Percentiles rank a stretch among this genome's conserved stretches.
Evolutionary conservation across 2,797 vertebrate genomes (phyloP).

Genomic region (Brachymystax lenok): DNA sequence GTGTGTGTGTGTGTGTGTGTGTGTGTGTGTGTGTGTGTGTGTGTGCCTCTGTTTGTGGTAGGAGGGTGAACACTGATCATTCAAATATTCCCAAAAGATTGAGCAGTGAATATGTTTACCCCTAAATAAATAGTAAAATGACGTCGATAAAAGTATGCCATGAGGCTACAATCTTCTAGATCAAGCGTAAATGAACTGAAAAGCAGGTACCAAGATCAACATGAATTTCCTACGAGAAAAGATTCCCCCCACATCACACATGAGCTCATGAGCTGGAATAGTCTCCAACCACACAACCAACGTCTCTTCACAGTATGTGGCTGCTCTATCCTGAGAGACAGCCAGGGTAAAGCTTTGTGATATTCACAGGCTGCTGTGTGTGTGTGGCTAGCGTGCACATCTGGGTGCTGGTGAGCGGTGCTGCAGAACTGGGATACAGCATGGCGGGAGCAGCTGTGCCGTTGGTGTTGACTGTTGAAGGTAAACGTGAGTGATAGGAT

Average conservation of each 20-base stretch:
- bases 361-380: constrained; percentile 31
- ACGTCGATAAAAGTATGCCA: neutral
- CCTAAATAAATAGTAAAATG: neutral
- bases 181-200: neutral
- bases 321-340: neutral
- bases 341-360: neutral
- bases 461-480: constrained; percentile 50
- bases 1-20: too few relatives aligned
- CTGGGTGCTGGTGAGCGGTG: constrained; percentile 68
- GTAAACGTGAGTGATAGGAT: constrained; percentile 62
- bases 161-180: neutral
- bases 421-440: constrained; percentile 70
- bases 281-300: too few relatives aligned
- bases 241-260: too few relatives aligned
- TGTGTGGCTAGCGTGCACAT: constrained; percentile 63
- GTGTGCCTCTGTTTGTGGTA: neutral
- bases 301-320: too few relatives aligned
- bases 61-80: neutral
- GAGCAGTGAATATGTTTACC: neutral
- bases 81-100: constrained; percentile 3
- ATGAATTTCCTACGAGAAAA: neutral
- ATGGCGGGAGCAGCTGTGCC: constrained; percentile 76
- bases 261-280: too few relatives aligned
- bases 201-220: neutral
- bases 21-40: too few relatives aligned